Evolutionary conservation across 2,797 vertebrate genomes (phyloP).

Genomic region (Enteromius argenteus): DNA sequence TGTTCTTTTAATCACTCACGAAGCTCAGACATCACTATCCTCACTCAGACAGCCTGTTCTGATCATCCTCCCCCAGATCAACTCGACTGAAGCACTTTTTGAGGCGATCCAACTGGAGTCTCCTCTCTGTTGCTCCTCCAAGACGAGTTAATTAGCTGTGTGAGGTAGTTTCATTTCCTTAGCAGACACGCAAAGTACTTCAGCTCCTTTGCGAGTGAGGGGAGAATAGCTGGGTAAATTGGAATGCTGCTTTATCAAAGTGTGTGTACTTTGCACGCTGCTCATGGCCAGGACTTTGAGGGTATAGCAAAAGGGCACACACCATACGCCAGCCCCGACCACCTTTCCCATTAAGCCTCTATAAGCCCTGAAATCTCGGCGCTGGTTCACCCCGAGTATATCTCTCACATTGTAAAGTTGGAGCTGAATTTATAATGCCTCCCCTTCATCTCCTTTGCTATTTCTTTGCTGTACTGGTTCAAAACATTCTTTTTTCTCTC

Average conservation of each 20-base stretch:
- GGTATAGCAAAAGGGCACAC: slow-evolving; percentile 47
- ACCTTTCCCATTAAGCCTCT: slow-evolving; percentile 75
- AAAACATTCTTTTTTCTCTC: slow-evolving; percentile 46
- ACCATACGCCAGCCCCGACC: slow-evolving; percentile 56
- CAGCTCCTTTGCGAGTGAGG: slow-evolving; percentile 57
- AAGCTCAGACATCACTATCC: slow-evolving; percentile 59
- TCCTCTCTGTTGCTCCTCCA: slow-evolving; percentile 56
- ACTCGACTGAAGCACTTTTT: slow-evolving; percentile 61
- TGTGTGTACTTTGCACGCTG: slow-evolving; percentile 51
- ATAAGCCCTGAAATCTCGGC: slow-evolving; percentile 72
- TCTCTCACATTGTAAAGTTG: slow-evolving; percentile 57
- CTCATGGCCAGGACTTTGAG: slow-evolving; percentile 57
- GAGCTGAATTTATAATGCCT: slow-evolving; percentile 58
- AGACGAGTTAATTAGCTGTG: slow-evolving; percentile 66
- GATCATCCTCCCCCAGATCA: slow-evolving; percentile 61
- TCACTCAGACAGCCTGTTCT: slow-evolving; percentile 60
- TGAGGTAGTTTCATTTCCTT: slow-evolving; percentile 64
- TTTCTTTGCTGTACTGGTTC: slow-evolving; percentile 30
- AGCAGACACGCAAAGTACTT: slow-evolving; percentile 61
- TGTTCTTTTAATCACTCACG: slow-evolving; percentile 53
- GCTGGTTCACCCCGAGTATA: slow-evolving; percentile 58
- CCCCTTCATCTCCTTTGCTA: slow-evolving; percentile 43
- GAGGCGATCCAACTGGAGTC: slow-evolving; percentile 55
- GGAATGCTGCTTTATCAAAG: slow-evolving; percentile 59
- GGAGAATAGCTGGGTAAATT: slow-evolving; percentile 66